Base-by-base conservation (phyloP, 2,888 invertebrate species). In the Sphaeridia pumilis region DNA sequence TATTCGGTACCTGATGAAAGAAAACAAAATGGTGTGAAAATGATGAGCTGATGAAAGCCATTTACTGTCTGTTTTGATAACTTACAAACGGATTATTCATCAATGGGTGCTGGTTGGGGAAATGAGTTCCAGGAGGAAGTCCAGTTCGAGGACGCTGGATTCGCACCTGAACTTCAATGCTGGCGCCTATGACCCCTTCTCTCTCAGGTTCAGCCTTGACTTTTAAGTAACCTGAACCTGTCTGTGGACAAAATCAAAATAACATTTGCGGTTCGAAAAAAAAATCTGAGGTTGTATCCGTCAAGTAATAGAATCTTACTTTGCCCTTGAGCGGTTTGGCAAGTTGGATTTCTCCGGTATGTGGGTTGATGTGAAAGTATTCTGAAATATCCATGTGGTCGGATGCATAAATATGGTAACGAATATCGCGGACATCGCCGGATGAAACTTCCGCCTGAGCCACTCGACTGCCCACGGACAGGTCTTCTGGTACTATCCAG, bases 291-390 rank as follows among this genome's bases (percentile, higher is more conserved):
- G 7, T 41, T 20, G 17, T 17, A 14, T 17, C 41, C 14, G 31
- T 31, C 14, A 10, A 14, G 7, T 31, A 7, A 31, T 14, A 38
- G 25, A 24, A 10, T 71, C 77, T 78, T 74, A 88, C 88, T 75
- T 82, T 78, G 67, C 83, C 84, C 65, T 71, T 70, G 28, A 89
- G 74, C 0, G 85, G 82, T 67, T 87, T 82, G 66, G 87, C 87
- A 46, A 88, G 77, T 65, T 79, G 82, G 48, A 89, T 83, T 4
- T 80, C 79, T 27, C 89, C 89, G 0, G 82, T 83, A 3, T 73
- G 72, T 34, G 79, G 77, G 70, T 89, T 79, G 57, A 90, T 87
- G 42, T 75, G 72, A 69, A 89, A 89, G 1, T 58, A 67, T 12
- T 56, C 53, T 20, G 67, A 67, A 10, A 67, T 66, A 51, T 68